phyloP scores from a whole-genome alignment of 2,113 vertebrate species.

The Burhinus bistriatus region DNA sequence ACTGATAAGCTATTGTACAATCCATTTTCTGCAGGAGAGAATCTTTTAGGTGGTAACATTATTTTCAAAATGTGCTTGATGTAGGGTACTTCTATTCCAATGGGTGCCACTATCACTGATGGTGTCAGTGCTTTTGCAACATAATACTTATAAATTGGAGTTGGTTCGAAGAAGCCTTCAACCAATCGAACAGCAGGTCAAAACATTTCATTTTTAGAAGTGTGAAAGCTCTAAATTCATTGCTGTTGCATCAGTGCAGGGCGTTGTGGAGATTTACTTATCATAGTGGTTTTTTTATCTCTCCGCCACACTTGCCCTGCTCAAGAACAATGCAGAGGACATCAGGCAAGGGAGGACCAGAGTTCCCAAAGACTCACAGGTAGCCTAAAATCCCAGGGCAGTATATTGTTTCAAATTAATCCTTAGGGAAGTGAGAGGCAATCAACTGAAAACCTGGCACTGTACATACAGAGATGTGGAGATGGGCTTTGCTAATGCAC shows the following conservation, averaged over 20 bases:
- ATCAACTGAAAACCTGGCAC: not conserved
- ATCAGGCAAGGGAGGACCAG: not conserved
- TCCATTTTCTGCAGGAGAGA: conserved; percentile 25
- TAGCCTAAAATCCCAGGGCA: not conserved
- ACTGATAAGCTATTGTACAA: not conserved
- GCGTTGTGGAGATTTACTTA: not conserved
- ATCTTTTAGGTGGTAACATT: not conserved
- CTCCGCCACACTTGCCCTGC: not conserved
- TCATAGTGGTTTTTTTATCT: not conserved
- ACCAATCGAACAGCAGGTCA: not conserved
- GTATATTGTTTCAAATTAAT: not conserved
- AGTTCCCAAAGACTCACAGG: not conserved
- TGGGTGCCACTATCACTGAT: not conserved
- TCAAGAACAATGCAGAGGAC: not conserved
- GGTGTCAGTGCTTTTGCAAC: not conserved
- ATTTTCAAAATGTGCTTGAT: not conserved
- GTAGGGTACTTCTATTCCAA: not conserved
- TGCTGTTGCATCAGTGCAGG: not conserved
- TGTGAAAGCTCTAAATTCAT: not conserved
- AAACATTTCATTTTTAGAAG: conserved; percentile 11
- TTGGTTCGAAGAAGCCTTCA: not conserved
- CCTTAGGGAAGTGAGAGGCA: not conserved
- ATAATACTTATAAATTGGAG: not conserved
- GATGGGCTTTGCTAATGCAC: not conserved
- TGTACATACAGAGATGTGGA: not conserved